phyloP scores from a whole-genome alignment of 2,888 invertebrate genomes.

The Aspidiotus rigidus region DNA sequence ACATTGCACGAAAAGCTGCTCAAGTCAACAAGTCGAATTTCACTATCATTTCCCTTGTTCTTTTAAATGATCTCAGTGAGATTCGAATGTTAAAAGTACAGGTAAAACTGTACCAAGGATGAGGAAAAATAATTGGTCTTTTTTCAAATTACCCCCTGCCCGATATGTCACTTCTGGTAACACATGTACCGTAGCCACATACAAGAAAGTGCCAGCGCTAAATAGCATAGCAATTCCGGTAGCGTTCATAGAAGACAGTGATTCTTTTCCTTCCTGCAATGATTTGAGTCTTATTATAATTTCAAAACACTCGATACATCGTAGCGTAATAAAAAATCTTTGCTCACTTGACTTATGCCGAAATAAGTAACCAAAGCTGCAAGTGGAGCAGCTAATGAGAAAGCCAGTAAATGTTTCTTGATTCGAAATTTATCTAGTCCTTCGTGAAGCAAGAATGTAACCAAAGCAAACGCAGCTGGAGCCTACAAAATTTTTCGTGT shows the following conservation, averaged over 20 bases:
- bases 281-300: slow-evolving; percentile 23
- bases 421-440: slow-evolving; percentile 83
- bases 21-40: too few species aligned
- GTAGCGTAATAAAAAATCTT: neutral
- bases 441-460: slow-evolving; percentile 92
- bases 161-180: slow-evolving; percentile 73
- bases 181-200: slow-evolving; percentile 97
- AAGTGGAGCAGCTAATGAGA: slow-evolving; percentile 85
- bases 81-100: slow-evolving; percentile 79
- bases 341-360: slow-evolving; percentile 64
- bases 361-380: slow-evolving; percentile 85
- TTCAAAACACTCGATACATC: neutral
- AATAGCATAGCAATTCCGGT: slow-evolving; percentile 98
- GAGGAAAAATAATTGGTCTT: slow-evolving; percentile 70
- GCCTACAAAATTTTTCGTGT: slow-evolving; percentile 52
- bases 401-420: slow-evolving; percentile 78
- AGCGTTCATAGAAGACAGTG: slow-evolving; percentile 76
- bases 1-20: too few species aligned
- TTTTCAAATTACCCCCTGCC: slow-evolving; percentile 48
- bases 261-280: slow-evolving; percentile 78
- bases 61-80: slow-evolving; percentile 50
- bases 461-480: slow-evolving; percentile 96
- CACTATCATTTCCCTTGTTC: too few species aligned
- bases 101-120: slow-evolving; percentile 83
- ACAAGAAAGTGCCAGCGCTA: slow-evolving; percentile 96